Base-by-base conservation (phyloP, 2,888 invertebrate species). In the Sussaba pulchella region DNA sequence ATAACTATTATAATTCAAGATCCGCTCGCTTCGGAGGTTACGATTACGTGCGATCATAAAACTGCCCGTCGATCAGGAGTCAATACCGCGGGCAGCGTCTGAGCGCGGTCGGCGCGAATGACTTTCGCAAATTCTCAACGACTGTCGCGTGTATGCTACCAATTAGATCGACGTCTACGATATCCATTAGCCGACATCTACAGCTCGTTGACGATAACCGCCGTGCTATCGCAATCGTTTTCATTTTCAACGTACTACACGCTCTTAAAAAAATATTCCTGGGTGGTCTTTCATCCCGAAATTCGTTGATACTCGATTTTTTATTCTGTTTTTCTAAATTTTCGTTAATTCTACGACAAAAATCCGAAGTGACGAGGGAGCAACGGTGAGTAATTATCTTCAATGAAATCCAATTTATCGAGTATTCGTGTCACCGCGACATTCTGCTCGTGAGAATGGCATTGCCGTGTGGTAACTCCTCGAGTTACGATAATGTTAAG, bases 81-180 rank as follows among this genome's bases (percentile, higher is more conserved):
- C 57, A 70, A 70, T 79, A 64, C 47, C 74, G 59, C 74, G 57
- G 64, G 63, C 31, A 64, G 63, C 61, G 36, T 9, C 59, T 36
- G 59, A 41, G 24, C n/a, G n/a, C 41, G 43, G 45, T n/a, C 26
- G 50, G 57, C 61, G 71, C 59, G 24, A 79, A 75, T 80, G 57
- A 75, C 67, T 69, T 79, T 79, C 72, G 82, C 67, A 72, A 82
- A 76, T 80, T 47, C 80, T 26, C 63, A 54, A 66, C 43, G 76
- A 50, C 47, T 31, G 26, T 76, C 66, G 80, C 78, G 81, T 82
- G 83, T 83, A 74, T 78, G 61, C 67, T 84, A 83, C 76, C 83
- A 85, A 85, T 85, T 84, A 84, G 82, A 82, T 71, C 84, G 78
- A 67, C 69, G 57, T 64, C 82, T 66, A 74, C 57, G 64, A 79